These are phyloP conservation scores for Dynastes tityus DNA, from an alignment of 2,888 invertebrate species.

Conservation along the genomic window DNA sequence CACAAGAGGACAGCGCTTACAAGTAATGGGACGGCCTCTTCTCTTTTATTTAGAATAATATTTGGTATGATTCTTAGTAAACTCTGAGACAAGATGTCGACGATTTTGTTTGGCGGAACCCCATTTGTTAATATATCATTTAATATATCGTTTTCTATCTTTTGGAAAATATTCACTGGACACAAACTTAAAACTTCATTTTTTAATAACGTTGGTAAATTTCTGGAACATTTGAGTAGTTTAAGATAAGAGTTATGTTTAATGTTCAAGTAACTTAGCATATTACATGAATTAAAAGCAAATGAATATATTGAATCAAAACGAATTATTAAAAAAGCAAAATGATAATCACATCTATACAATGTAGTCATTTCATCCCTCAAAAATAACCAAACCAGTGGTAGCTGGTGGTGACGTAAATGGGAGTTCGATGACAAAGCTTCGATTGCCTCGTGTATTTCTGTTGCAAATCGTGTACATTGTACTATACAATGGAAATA, in stretches of 20 bases:
- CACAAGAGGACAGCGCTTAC: constrained; percentile 77
- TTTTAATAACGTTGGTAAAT: constrained; percentile 72
- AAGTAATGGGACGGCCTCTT: constrained; percentile 80
- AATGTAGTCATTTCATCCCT: no score
- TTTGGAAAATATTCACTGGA: constrained; percentile 68
- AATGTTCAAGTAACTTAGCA: no score
- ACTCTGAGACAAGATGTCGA: constrained; percentile 73
- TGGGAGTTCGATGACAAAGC: no score
- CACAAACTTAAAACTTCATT: constrained; percentile 73
- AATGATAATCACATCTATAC: no score
- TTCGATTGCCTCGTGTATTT: no score
- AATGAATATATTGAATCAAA: no score
- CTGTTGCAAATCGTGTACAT: no score
- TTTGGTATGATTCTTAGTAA: constrained; percentile 79
- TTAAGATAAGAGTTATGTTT: background rate
- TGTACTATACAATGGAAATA: no score
- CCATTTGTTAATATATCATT: constrained; percentile 67
- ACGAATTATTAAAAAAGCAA: no score
- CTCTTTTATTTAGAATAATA: constrained; percentile 78
- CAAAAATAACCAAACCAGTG: no score
- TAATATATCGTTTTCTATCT: constrained; percentile 65
- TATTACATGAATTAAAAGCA: no score
- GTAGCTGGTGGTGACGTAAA: no score
- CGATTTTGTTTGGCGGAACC: constrained; percentile 68
- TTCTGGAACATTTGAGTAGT: constrained; percentile 64